A percentile compares a stretch with the other conserved stretches of the same genome.
These are phyloP conservation scores for Anseranas semipalmata DNA, from an alignment of 2,113 vertebrate genomes.

Conservation along the genomic window DNA sequence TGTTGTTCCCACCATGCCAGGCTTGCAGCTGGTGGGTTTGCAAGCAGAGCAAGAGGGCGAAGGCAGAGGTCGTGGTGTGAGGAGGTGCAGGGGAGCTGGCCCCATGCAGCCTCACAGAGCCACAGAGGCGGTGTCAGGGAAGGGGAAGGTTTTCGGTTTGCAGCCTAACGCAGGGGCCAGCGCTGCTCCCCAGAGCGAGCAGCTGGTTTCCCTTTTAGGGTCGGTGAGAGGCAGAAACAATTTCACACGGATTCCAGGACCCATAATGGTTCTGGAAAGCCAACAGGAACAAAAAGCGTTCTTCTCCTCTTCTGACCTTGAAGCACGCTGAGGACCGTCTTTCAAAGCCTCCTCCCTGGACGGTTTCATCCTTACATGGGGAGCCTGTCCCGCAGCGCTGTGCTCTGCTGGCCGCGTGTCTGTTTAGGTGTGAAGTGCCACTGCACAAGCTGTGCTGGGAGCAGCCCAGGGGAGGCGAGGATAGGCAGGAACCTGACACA, in stretches of 20 bases:
- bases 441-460: neutral
- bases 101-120: no score
- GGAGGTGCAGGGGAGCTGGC: neutral
- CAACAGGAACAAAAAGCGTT: constrained; percentile 22
- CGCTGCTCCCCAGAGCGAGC: neutral
- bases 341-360: neutral
- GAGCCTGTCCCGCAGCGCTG: neutral
- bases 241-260: constrained; percentile 41
- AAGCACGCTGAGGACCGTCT: neutral
- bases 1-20: accelerated
- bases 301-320: constrained; percentile 54
- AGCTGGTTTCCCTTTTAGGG: constrained; percentile 64
- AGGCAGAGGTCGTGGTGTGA: neutral
- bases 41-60: neutral
- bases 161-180: neutral
- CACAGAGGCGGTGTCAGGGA: neutral
- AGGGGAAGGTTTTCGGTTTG: neutral
- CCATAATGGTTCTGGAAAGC: constrained; percentile 48
- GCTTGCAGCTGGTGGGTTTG: neutral
- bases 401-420: neutral
- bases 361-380: constrained; percentile 27
- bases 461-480: neutral
- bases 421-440: neutral
- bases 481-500: neutral
- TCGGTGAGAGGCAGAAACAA: constrained; percentile 3